Base-by-base conservation (phyloP, 2,113 vertebrate species). In the Upupa epops region DNA sequence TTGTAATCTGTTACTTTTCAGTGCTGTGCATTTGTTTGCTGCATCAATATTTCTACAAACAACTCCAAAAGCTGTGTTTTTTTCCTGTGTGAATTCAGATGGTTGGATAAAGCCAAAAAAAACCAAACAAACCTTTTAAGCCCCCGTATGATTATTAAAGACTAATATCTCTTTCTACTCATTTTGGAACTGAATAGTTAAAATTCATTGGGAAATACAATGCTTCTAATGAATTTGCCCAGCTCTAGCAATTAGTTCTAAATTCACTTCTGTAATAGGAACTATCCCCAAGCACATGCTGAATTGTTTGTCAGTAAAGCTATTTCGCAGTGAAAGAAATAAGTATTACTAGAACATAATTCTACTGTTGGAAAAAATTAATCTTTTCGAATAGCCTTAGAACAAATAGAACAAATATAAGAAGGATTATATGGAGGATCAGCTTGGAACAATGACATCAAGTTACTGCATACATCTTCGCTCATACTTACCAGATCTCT, bases 371-470 rank as follows among this genome's bases (percentile, higher is more conserved):
- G 84, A 76, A 89, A 89, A 90, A 97, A 94, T 65, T 89, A 83
- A 76, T 96, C 85, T 86, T 58, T 26, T 83, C 15, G 14, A 89
- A 70, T 92, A 90, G 80, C 76, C 86, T 79, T 69, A 86, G 34
- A 80, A 95, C 55, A 82, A 95, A 93, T 69, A 86, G 34, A 80
- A 95, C 55, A 82, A 95, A 93, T 87, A 28, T 83, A 71, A 96
- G 76, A 52, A 77, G 64, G 85, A 86, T 89, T 94, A 72, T 69
- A 49, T 55, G 76, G 64, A 77, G 68, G 89, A 92, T 91, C 61
- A 88, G 24, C 75, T 86, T 24, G 79, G 82, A 78, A 89, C 94
- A 94, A 78, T 82, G 61, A 26, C 72, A 77, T 60, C 25, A 84
- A 36, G 31, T 68, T 83, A 63, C 34, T 92, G 48, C 55, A 45